Base-by-base conservation (phyloP, 1,140 invertebrate genomes). In the Brachionus calyciflorus region DNA sequence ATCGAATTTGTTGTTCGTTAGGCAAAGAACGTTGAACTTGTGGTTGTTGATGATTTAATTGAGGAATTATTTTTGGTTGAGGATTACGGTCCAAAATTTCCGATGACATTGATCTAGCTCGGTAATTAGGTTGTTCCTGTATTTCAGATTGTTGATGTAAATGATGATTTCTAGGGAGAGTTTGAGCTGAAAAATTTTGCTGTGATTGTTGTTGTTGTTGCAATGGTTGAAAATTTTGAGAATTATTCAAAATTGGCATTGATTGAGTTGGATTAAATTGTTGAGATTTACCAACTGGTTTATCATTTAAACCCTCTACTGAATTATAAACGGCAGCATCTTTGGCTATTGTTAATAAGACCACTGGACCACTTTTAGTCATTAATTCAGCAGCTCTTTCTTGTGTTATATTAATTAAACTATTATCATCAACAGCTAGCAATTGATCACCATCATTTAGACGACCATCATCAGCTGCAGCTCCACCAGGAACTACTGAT, bases 371-470 rank as follows among this genome's bases (percentile, higher is more conserved):
- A 63, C 63, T 48, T 28, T 53, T 30, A 44, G 19, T 63, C 28
- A 76, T 48, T 24, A 49, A 21, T 48, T 60, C 60, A 60, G 73
- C 78, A 10, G 78, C 78, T 82, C 82, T 81, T 88, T 98, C 96
- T 86, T 99, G 96, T 3, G 93, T 93, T 76, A 99, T 94, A 55
- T 94, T 95, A 30, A 96, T 90, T 49, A 99, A 88, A 82, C 93
- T 96, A 83, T 96, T 92, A 10, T 94, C 95, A 85, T 99, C 96
- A 0, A 99, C 97, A 80, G 93, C 93, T 4, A 99, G 83, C 68
- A 99, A 86, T 84, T 99, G 97, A 88, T 99, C 97, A 17, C 97
- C 96, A 76, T 94, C 93, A 80, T 94, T 91, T 65, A 99, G 86
- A n/a, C 94, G 87, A 6, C 94, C 93, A 87, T 98, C 94, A 88